These are phyloP conservation scores for Caenorhabditis uteleia DNA, from an alignment of 2,888 invertebrate genomes.

Conservation along the genomic window DNA sequence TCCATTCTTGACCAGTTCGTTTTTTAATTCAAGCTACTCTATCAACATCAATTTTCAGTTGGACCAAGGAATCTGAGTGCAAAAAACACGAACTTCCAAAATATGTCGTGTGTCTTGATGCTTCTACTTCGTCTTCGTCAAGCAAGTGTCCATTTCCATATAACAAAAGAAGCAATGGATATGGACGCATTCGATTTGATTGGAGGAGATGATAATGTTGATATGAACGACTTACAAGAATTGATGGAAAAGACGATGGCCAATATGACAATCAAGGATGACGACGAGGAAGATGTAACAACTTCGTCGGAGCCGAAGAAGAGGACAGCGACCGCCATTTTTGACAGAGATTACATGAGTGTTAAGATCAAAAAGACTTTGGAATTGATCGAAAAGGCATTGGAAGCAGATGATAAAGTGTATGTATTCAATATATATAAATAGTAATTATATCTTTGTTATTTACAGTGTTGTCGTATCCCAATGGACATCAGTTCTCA, in stretches of 20 bases:
- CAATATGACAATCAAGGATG: constrained; percentile 43
- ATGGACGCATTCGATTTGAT: constrained; percentile 60
- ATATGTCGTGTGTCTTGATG: constrained; percentile 74
- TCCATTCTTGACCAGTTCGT: constrained; percentile 38
- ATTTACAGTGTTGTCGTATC: constrained; percentile 79
- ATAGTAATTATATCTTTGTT: background rate
- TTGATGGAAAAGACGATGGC: constrained; percentile 52
- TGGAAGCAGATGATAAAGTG: constrained; percentile 43
- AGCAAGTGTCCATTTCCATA: constrained; percentile 85
- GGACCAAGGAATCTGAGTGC: constrained; percentile 32
- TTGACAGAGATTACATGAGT: constrained; percentile 37
- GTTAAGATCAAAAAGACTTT: constrained; percentile 33
- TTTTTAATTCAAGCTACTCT: background rate
- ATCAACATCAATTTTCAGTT: constrained; percentile 25
- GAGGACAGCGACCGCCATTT: too few relatives aligned
- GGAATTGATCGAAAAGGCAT: constrained; percentile 33
- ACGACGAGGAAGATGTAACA: constrained; percentile 14
- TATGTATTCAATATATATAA: constrained; percentile 4
- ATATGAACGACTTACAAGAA: constrained; percentile 14
- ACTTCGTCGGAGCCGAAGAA: constrained; percentile 14
- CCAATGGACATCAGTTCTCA: constrained; percentile 87
- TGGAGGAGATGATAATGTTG: constrained; percentile 42
- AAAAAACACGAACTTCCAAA: constrained; percentile 35
- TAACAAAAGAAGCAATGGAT: constrained; percentile 75
- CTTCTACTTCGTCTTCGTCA: constrained; percentile 85